phyloP scores from a whole-genome alignment of 2,113 vertebrate species.

The Geococcyx californianus region DNA sequence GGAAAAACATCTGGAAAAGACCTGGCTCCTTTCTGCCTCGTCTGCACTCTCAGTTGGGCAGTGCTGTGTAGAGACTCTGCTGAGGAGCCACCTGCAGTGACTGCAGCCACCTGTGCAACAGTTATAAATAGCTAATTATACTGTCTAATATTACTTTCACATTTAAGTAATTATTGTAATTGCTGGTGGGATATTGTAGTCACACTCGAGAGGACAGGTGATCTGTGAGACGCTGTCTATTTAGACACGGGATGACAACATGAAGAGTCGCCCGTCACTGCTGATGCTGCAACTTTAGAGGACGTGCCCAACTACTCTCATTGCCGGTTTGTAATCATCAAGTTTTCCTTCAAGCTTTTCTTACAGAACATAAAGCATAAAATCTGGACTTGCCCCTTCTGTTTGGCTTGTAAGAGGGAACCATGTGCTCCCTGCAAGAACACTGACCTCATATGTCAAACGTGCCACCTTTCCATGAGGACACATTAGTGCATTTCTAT shows the following conservation, averaged over 20 bases:
- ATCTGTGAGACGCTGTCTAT: not conserved
- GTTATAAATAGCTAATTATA: not conserved
- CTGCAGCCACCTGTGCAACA: not conserved
- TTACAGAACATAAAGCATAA: rapidly evolving
- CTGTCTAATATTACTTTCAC: not conserved
- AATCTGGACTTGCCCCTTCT: not conserved
- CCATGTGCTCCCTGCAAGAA: not conserved
- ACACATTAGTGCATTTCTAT: not conserved
- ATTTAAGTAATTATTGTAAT: not conserved
- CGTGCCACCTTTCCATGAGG: not conserved
- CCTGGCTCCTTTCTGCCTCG: not conserved
- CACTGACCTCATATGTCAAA: not conserved
- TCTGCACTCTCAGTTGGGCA: rapidly evolving
- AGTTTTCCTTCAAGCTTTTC: not conserved
- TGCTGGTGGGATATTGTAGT: not conserved
- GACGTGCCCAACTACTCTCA: rapidly evolving
- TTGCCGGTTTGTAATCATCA: rapidly evolving
- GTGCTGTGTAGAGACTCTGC: rapidly evolving
- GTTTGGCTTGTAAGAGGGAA: not conserved
- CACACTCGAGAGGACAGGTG: not conserved
- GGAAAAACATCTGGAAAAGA: not conserved
- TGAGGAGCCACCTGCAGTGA: not conserved
- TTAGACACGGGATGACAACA: not conserved
- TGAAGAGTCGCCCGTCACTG: rapidly evolving
- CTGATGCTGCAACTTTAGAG: not conserved